These are phyloP conservation scores for Lepus europaeus DNA, from an alignment of 2,113 vertebrate species.

Conservation along the genomic window DNA sequence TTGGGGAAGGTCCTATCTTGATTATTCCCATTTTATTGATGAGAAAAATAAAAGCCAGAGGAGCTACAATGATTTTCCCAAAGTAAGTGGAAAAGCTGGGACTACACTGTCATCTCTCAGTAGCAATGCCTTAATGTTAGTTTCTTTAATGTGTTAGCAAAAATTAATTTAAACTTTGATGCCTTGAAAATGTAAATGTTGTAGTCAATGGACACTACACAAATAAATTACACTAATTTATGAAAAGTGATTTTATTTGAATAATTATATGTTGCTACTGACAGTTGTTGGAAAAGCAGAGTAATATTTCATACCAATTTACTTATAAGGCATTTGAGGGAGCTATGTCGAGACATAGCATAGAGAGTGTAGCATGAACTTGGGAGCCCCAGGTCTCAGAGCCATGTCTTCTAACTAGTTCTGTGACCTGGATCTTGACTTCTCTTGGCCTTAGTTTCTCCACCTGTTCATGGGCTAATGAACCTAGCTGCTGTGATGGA, in stretches of 20 bases:
- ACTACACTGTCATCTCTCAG: background rate
- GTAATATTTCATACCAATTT: background rate
- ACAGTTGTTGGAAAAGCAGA: background rate
- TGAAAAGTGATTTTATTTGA: constrained; percentile 6
- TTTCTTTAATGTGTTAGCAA: background rate
- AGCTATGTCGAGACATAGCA: background rate
- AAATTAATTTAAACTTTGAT: background rate
- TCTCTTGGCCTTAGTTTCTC: background rate
- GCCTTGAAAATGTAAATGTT: background rate
- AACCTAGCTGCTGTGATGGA: background rate
- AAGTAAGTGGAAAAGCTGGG: background rate
- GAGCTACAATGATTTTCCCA: background rate
- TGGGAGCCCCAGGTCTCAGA: too few relatives aligned
- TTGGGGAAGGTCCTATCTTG: background rate
- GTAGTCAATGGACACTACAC: background rate
- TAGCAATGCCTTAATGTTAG: background rate
- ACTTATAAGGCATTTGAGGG: background rate
- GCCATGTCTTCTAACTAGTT: background rate
- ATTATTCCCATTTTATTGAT: background rate
- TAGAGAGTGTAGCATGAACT: background rate
- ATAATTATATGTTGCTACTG: background rate
- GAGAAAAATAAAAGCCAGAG: background rate
- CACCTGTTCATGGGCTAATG: background rate
- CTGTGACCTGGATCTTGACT: background rate
- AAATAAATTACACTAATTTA: background rate